Percentiles rank a stretch among this genome's conserved stretches.
phyloP scores from a whole-genome alignment of 2,888 invertebrate genomes.

The Agriopis aurantiaria region DNA sequence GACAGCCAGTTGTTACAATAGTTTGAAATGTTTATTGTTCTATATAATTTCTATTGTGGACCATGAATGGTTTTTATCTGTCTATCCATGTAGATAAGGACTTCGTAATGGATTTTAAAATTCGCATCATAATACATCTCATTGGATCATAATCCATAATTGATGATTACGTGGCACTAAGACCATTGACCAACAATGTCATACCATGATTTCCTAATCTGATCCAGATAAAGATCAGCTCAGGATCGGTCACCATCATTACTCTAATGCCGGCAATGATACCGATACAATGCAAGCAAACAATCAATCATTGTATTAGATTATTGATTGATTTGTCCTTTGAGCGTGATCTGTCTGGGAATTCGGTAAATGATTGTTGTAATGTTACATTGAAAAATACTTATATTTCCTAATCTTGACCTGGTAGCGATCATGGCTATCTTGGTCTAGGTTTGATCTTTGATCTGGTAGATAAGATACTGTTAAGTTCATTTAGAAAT shows the following conservation, averaged over 20 bases:
- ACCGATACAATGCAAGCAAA: constrained; percentile 27
- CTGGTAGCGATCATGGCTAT: background rate
- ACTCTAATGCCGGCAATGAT: constrained; percentile 34
- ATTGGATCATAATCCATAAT: background rate
- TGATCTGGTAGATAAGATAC: background rate
- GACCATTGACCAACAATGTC: constrained; percentile 6
- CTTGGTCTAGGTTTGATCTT: background rate
- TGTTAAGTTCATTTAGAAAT: too few relatives aligned
- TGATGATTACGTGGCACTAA: background rate
- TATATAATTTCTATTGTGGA: too few relatives aligned
- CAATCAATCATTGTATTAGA: constrained; percentile 24
- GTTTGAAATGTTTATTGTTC: too few relatives aligned
- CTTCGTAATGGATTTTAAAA: background rate
- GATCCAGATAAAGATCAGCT: constrained; percentile 19
- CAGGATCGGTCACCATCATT: constrained; percentile 26
- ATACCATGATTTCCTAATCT: constrained; percentile 6
- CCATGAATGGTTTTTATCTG: too few relatives aligned
- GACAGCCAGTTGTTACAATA: too few relatives aligned
- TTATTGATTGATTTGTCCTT: constrained; percentile 39
- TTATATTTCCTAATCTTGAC: background rate
- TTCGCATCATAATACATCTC: background rate
- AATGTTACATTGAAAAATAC: background rate
- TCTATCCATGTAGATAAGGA: background rate
- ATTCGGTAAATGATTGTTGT: constrained; percentile 6
- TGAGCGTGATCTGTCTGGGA: constrained; percentile 13